Evolutionary conservation across 2,797 vertebrate species (phyloP), one percentile per base, ranked within the genome.

Genomic region (Etheostoma nigrum): DNA sequence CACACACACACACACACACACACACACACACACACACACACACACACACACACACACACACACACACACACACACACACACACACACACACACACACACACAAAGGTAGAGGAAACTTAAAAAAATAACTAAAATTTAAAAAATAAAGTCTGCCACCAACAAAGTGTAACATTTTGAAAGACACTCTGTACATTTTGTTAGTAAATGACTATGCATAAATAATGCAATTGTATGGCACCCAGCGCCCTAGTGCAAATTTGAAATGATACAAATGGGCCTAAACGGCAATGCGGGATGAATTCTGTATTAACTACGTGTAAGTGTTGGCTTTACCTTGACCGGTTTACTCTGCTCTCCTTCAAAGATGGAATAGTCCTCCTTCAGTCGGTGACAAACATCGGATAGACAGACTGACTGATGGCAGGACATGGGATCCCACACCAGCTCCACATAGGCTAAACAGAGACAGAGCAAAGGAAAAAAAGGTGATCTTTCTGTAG

Each of bases 371-470:
- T 94, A 95, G 77, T 96, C 96, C 30, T 95, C 94, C 76, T 94
- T 92, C 72, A 97, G 82, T 42, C 88, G 91, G 83, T 66, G 94
- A 87, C 96, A 99, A 60, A 97, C 89, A 0, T 82, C 84, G 19
- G 95, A 83, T 18, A 99, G 95, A 78, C 94, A 94, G 78, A 75
- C 78, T 1, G 97, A 96, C 91, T 98, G 96, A 54, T 87, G 93
- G 21, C 88, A 65, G 13, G 97, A 98, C 89, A 97, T 79, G 48
- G 97, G 97, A 92, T 99, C 97, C 98, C 98, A 99, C 47, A 97
- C 89, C 73, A 93, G 91, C 76, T 97, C 95, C 66, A 96, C 93
- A 82, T 95, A 96, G 18, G 87, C 97, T 98, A 66, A 33, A 45
- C 7, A 67, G 54, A 59, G 42, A 72, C 19, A 79, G 11, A 65